These are phyloP conservation scores for Ctenodactylus gundi DNA, from an alignment of 2,113 vertebrate species.

Conservation along the genomic window DNA sequence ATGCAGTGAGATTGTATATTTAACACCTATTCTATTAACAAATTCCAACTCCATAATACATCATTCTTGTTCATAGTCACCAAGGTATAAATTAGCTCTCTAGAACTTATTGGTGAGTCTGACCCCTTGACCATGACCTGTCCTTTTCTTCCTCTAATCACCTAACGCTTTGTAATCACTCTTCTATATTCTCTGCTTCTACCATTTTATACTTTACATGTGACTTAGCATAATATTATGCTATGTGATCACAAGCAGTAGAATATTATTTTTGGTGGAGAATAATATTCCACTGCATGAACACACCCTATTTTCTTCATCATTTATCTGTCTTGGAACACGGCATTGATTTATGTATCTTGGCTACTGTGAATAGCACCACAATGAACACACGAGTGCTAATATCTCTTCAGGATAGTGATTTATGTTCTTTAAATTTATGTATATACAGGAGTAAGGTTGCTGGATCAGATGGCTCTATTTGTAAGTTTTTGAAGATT, in stretches of 20 bases:
- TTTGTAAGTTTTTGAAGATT: not conserved
- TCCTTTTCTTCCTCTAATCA: not conserved
- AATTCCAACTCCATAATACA: not conserved
- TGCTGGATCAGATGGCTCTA: not conserved
- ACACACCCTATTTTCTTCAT: not conserved
- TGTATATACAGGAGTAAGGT: not conserved
- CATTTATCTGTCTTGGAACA: not conserved
- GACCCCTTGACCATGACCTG: not conserved
- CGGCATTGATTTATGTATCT: not conserved
- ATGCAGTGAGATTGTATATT: not conserved
- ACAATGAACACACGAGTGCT: not conserved
- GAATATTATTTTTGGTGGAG: not conserved
- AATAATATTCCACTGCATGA: not conserved
- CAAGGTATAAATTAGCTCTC: not conserved
- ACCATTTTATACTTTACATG: not conserved
- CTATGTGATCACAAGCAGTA: not conserved
- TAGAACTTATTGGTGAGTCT: not conserved
- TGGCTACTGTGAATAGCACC: not conserved
- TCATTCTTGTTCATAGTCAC: not conserved
- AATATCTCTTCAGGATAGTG: not conserved
- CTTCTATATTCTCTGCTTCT: not conserved
- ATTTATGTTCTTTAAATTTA: not conserved
- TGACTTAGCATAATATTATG: not conserved
- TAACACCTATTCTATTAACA: not conserved
- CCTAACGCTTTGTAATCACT: not conserved